Evolutionary conservation across 2,888 invertebrate genomes (phyloP).

Genomic region (Eurytoma californica): DNA sequence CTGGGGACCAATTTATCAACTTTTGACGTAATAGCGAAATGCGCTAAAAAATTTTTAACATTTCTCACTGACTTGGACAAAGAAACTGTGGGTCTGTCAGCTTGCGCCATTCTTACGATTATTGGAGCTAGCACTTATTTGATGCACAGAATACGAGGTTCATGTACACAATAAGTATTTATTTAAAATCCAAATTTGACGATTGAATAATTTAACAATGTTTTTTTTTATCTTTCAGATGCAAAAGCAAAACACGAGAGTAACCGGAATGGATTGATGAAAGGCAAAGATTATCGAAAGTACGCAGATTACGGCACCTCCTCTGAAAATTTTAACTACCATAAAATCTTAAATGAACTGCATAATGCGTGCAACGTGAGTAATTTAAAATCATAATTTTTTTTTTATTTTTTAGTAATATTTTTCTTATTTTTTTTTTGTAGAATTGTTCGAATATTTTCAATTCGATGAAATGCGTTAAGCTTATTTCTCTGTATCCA

Average conservation of each 20-base stretch:
- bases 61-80: background rate
- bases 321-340: slow-evolving; percentile 31
- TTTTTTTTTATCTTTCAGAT: slow-evolving; percentile 17
- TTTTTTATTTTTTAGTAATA: no score
- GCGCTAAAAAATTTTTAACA: background rate
- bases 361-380: slow-evolving; percentile 46
- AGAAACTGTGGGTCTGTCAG: background rate
- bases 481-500: slow-evolving; percentile 57
- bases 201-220: background rate
- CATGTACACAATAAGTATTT: background rate
- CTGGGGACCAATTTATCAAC: slow-evolving; percentile 11
- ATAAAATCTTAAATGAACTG: slow-evolving; percentile 44
- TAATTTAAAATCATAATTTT: no score
- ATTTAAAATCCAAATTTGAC: background rate
- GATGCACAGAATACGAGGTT: slow-evolving; percentile 33
- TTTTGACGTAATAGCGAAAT: slow-evolving; percentile 14
- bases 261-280: background rate
- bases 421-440: slow-evolving; percentile 10
- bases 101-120: slow-evolving; percentile 28
- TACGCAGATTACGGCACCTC: background rate
- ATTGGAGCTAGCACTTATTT: slow-evolving; percentile 18
- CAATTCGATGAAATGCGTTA: slow-evolving; percentile 57
- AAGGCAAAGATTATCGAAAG: slow-evolving; percentile 6
- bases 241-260: background rate
- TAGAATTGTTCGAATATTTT: slow-evolving; percentile 59